A percentile compares a stretch with the other conserved stretches of the same genome.
phyloP scores from a whole-genome alignment of 2,113 vertebrate genomes.

The Sceloporus tristichus region DNA sequence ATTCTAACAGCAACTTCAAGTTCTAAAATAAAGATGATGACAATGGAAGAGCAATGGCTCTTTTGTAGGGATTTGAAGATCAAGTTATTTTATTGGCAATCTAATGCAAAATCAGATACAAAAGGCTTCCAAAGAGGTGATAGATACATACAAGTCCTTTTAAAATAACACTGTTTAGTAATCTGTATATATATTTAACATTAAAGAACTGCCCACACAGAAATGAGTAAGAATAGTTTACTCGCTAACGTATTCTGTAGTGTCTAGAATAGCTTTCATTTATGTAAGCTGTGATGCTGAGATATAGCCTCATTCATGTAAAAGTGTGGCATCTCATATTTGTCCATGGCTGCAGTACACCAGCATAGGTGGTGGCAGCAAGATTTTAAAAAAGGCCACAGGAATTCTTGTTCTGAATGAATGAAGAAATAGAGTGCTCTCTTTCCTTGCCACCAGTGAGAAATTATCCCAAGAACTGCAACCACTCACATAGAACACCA shows the following conservation, averaged over 20 bases:
- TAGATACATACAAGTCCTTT: constrained; percentile 27
- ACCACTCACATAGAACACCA: no score
- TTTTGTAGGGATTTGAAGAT: background rate
- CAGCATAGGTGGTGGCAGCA: no score
- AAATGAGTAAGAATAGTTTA: no score
- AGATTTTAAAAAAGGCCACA: no score
- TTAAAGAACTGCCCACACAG: background rate
- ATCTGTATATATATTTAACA: background rate
- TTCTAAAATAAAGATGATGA: constrained; percentile 53
- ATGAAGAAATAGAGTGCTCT: no score
- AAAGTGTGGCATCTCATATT: no score
- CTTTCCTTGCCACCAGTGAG: no score
- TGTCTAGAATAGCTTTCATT: background rate
- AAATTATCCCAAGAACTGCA: no score
- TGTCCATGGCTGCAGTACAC: background rate
- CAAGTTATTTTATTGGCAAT: background rate
- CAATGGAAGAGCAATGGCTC: background rate
- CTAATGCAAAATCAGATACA: background rate
- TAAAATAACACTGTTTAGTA: background rate
- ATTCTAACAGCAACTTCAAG: constrained; percentile 30
- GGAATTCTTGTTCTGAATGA: no score
- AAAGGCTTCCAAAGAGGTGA: constrained; percentile 20
- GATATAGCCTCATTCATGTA: background rate
- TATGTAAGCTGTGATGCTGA: background rate
- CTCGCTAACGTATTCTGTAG: background rate